Evolutionary conservation across 2,888 invertebrate species (phyloP).

Genomic region (Hyposoter dolosus): DNA sequence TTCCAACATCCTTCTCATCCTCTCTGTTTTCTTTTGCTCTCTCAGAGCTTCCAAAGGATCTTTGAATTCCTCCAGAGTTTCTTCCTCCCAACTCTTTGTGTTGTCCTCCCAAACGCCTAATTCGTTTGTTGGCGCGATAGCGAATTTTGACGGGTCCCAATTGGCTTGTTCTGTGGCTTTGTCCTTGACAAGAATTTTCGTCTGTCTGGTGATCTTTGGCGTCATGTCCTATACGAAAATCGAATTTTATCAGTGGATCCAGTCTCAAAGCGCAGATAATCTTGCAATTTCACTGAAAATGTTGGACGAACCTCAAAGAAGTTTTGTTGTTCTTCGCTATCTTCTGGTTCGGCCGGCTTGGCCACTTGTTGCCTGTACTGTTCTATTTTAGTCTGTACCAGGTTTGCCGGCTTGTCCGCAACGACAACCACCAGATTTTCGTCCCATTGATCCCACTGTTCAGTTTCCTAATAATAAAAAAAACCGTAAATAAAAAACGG

Average conservation of each 20-base stretch:
- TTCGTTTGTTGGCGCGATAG: constrained; percentile 85
- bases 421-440: constrained; percentile 85
- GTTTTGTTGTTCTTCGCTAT: constrained; percentile 85
- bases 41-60: constrained; percentile 78
- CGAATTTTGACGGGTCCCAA: constrained; percentile 84
- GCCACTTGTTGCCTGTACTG: constrained; percentile 87
- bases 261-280: not conserved
- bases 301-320: constrained; percentile 86
- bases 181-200: constrained; percentile 86
- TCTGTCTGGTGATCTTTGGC: constrained; percentile 87
- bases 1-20: constrained; percentile 79
- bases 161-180: constrained; percentile 75
- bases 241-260: not conserved
- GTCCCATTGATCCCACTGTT: constrained; percentile 88
- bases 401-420: constrained; percentile 82
- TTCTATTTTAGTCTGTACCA: constrained; percentile 88
- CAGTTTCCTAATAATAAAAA: constrained; percentile 78
- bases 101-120: constrained; percentile 87
- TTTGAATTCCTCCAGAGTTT: constrained; percentile 79
- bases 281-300: not conserved
- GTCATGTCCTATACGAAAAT: constrained; percentile 86
- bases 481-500: constrained; percentile 42
- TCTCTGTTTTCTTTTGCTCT: constrained; percentile 78
- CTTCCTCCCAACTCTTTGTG: constrained; percentile 86
- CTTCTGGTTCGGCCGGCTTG: constrained; percentile 82